Conservation (phyloP, 2,113 vertebrate species). For the Athene cunicularia region DNA sequence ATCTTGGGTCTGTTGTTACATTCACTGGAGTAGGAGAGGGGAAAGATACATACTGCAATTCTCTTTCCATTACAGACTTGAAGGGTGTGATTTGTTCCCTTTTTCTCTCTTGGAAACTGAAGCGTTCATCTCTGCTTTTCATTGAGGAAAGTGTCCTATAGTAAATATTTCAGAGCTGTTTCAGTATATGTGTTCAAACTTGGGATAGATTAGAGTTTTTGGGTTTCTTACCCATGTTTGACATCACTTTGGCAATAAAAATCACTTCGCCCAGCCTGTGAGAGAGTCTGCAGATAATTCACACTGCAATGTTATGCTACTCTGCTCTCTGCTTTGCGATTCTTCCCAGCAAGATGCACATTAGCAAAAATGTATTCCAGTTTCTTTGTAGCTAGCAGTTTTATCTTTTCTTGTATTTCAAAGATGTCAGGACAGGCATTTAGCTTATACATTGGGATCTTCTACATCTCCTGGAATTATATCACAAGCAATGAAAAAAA, state of each 20-base stretch:
- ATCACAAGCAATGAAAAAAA: neutral
- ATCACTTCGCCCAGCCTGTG: neutral
- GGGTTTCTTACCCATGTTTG: slow-evolving; percentile 1
- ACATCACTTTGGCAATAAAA: slow-evolving; percentile 35
- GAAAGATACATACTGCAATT: neutral
- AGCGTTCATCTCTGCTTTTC: slow-evolving; percentile 16
- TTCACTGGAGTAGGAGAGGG: neutral
- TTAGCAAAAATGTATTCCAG: neutral
- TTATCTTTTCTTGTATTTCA: neutral
- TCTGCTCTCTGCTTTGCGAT: neutral
- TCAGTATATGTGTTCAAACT: neutral
- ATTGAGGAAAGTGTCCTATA: neutral
- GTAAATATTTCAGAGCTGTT: slow-evolving; percentile 9
- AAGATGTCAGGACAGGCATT: neutral
- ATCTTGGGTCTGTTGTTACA: neutral
- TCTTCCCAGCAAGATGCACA: neutral
- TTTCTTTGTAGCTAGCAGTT: neutral
- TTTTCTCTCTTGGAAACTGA: slow-evolving; percentile 6
- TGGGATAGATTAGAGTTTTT: neutral
- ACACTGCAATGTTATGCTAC: neutral
- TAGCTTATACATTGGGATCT: neutral
- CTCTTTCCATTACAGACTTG: slow-evolving; percentile 24
- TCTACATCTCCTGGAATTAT: neutral
- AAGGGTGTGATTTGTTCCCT: slow-evolving; percentile 25
- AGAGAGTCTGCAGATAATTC: slow-evolving; percentile 29